Evolutionary conservation across 1,140 invertebrate species (phyloP).

Genomic region (Drosophila sp.): DNA sequence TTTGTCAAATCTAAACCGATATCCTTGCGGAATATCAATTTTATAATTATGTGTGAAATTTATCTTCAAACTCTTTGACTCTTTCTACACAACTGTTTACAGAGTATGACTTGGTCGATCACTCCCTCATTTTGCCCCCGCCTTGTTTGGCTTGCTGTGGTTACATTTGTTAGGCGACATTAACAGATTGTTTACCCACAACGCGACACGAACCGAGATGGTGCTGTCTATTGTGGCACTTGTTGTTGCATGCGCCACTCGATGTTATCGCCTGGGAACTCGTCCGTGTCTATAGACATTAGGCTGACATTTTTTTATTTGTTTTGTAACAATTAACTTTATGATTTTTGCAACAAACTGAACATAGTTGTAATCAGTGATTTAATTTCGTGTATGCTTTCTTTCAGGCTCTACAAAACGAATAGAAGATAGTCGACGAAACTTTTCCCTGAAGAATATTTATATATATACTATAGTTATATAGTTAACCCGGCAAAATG

Average conservation of each 20-base stretch:
- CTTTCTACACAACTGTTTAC: background rate
- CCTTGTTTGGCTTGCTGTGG: conserved; percentile 24
- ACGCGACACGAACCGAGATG: conserved; percentile 21
- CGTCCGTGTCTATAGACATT: conserved; percentile 10
- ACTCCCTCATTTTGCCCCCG: background rate
- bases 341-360: conserved; percentile 19
- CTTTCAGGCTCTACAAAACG: conserved; percentile 42
- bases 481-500: conserved; percentile 58
- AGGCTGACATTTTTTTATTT: background rate
- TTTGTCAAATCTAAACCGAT: too few species aligned
- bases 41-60: too few species aligned
- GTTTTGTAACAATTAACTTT: conserved; percentile 20
- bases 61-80: too few species aligned
- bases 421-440: conserved; percentile 7
- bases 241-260: conserved; percentile 18
- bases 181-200: conserved; percentile 29
- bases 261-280: conserved; percentile 24
- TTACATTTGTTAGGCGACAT: conserved; percentile 30
- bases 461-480: conserved; percentile 5
- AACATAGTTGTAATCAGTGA: conserved; percentile 10
- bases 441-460: conserved; percentile 10
- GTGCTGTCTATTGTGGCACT: conserved; percentile 13
- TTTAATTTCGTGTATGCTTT: background rate
- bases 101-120: conserved; percentile 2
- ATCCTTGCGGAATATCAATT: too few species aligned